Conservation (phyloP, 2,888 invertebrate genomes). For the Meliscaeva auricollis region DNA sequence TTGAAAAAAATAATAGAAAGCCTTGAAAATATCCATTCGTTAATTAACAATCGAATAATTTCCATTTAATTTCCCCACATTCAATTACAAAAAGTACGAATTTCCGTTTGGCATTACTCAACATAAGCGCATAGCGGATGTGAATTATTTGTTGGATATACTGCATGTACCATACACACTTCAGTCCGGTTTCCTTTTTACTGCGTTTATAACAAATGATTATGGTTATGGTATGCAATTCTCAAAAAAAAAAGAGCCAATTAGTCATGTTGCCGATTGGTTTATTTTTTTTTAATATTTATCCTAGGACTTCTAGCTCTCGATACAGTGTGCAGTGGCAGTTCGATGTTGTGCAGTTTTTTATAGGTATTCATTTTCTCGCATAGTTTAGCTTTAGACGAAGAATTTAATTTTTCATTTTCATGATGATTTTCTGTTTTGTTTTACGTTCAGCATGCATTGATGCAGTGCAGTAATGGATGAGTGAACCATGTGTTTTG, state of each 20-base stretch:
- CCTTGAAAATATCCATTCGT: background rate
- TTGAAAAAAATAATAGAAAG: too few species aligned
- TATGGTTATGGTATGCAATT: conserved; percentile 36
- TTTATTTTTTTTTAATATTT: conserved; percentile 19
- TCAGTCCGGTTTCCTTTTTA: conserved; percentile 13
- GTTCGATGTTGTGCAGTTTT: conserved; percentile 33
- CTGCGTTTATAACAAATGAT: conserved; percentile 24
- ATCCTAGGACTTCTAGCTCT: conserved; percentile 11
- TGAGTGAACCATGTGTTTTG: conserved; percentile 31
- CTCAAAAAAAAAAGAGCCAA: conserved; percentile 51
- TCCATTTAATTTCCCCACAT: conserved; percentile 21
- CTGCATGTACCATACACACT: background rate
- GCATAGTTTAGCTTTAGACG: conserved; percentile 18
- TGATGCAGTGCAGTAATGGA: conserved; percentile 4
- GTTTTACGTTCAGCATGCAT: conserved; percentile 14
- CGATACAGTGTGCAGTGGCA: background rate
- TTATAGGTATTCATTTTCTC: background rate
- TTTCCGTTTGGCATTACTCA: conserved; percentile 57
- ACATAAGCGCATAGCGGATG: conserved; percentile 50
- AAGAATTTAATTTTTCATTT: conserved; percentile 19
- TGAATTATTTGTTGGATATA: conserved; percentile 22
- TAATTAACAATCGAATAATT: conserved; percentile 10
- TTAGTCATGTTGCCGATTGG: conserved; percentile 56
- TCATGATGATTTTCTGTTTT: conserved; percentile 40
- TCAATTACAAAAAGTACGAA: conserved; percentile 59